A percentile compares a stretch with the other conserved stretches of the same genome.
phyloP scores from a whole-genome alignment of 2,797 vertebrate species.

The Thripadectes ignobilis region DNA sequence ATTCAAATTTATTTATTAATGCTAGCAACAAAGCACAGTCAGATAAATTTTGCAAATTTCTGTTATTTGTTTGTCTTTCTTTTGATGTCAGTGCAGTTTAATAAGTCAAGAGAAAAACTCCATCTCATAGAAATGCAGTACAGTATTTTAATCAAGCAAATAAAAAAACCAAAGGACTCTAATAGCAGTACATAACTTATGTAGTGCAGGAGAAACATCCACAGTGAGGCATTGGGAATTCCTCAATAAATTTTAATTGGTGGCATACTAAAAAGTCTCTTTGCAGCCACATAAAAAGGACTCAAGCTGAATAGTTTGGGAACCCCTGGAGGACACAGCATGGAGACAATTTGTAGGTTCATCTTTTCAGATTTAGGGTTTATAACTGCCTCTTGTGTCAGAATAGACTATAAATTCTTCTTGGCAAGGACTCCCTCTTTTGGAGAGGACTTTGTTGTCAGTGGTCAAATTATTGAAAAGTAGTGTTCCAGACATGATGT shows the following conservation, averaged over 20 bases:
- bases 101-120: neutral
- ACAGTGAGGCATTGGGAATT: neutral
- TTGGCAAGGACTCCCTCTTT: neutral
- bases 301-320: neutral
- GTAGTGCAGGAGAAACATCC: neutral
- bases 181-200: neutral
- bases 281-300: neutral
- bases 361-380: neutral
- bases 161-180: neutral
- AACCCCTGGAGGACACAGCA: neutral
- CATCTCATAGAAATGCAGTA: neutral
- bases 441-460: neutral
- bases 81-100: neutral
- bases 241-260: neutral
- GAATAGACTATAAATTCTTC: neutral
- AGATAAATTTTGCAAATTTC: neutral
- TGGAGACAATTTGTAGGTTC: neutral
- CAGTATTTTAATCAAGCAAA: neutral
- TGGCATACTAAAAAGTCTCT: neutral
- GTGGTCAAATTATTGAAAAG: neutral
- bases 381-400: neutral
- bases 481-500: neutral
- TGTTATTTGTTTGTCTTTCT: neutral
- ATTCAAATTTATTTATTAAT: neutral
- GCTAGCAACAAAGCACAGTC: neutral